Percentiles rank a stretch among this genome's conserved stretches.
phyloP scores from a whole-genome alignment of 2,113 vertebrate species.

The Condylura cristata region DNA sequence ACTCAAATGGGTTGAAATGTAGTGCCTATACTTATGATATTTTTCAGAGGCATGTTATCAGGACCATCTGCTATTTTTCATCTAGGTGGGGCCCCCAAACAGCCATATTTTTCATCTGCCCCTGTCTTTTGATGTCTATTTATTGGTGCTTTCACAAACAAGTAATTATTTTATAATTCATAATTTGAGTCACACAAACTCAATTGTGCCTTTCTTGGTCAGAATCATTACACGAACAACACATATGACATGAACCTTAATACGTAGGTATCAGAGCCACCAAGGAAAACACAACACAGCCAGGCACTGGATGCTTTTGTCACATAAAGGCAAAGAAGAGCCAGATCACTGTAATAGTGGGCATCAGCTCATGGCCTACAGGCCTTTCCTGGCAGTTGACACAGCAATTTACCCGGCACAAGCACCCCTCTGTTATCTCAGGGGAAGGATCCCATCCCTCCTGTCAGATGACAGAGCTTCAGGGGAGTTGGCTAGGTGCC shows the following conservation, averaged over 20 bases:
- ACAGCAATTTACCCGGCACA: not conserved
- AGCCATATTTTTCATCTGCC: too few relatives aligned
- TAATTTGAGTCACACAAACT: too few relatives aligned
- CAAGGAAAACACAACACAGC: not conserved
- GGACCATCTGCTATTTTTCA: too few relatives aligned
- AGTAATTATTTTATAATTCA: too few relatives aligned
- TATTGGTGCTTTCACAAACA: too few relatives aligned
- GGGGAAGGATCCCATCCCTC: not conserved
- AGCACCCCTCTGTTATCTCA: fast-evolving
- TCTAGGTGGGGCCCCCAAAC: too few relatives aligned
- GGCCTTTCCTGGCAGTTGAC: not conserved
- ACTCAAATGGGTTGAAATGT: too few relatives aligned
- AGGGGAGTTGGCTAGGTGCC: not conserved
- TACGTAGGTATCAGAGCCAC: not conserved
- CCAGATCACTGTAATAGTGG: not conserved
- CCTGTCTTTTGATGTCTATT: too few relatives aligned
- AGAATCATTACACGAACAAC: too few relatives aligned
- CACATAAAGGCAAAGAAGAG: not conserved
- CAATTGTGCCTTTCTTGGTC: too few relatives aligned
- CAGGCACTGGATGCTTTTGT: not conserved
- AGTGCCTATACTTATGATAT: too few relatives aligned
- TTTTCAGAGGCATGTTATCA: too few relatives aligned
- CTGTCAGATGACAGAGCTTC: not conserved
- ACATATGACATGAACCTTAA: not conserved
- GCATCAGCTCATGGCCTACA: not conserved